A percentile compares a stretch with the other conserved stretches of the same genome.
These are phyloP conservation scores for Cephalopachus bancanus DNA, from an alignment of 2,797 vertebrate genomes.

Conservation along the genomic window DNA sequence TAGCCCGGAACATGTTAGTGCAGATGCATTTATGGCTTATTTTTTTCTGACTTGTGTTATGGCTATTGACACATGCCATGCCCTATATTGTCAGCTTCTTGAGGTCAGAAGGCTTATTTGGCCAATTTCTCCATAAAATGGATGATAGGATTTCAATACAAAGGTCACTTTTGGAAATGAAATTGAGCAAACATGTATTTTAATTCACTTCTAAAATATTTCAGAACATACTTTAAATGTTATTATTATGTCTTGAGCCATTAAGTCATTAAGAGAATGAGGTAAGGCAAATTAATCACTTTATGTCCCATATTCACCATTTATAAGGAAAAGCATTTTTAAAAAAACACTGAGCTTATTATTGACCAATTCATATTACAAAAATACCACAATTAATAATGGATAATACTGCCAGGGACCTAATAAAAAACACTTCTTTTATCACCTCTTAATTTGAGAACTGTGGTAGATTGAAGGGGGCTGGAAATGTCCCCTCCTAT, in stretches of 20 bases:
- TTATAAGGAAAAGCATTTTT: neutral
- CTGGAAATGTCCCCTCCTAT: neutral
- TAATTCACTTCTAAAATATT: conserved; percentile 4
- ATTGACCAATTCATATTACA: neutral
- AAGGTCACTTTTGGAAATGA: neutral
- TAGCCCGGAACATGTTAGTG: neutral
- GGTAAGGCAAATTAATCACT: neutral
- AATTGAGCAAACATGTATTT: neutral
- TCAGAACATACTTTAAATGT: neutral
- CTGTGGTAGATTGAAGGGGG: neutral
- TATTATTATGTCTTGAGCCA: neutral
- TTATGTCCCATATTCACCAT: neutral
- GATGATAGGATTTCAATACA: neutral
- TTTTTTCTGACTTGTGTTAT: neutral
- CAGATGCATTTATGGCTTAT: neutral
- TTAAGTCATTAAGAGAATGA: neutral
- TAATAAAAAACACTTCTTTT: neutral
- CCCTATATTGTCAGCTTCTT: neutral
- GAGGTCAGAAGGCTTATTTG: neutral
- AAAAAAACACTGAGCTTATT: neutral
- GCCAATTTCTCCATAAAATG: neutral
- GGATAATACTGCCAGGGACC: neutral
- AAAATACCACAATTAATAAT: neutral
- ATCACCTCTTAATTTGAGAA: neutral
- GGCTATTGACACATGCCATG: neutral